Base-by-base conservation (phyloP, 2,113 vertebrate genomes). In the Alosa alosa region DNA sequence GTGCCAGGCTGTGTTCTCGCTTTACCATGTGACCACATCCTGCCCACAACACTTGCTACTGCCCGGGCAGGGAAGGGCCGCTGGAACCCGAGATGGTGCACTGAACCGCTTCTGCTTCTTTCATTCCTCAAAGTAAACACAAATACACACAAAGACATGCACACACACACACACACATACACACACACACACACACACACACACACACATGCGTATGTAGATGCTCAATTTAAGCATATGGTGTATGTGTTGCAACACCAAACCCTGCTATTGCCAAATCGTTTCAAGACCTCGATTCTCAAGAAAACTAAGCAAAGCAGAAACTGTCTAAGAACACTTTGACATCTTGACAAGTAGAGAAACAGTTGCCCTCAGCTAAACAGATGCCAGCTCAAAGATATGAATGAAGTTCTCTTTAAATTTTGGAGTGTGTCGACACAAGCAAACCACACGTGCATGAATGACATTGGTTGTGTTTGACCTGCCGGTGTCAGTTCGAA, bases 1-100 rank as follows among this genome's bases (percentile, higher is more conserved):
- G 84, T 93, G 89, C 87, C 87, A 90, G 85, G 90, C 87, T 91
- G 85, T 88, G 88, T 85, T 88, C 46, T 83, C 8, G 39, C 57
- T 25, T 72, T 72, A 31, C 55, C 68, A 82, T n/a, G 39, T 90
- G 86, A 89, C 95, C 94, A 95, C 95, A 95, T 96, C 95, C 95
- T 94, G 93, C 89, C 89, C 88, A 86, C 87, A 90, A 92, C 91
- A 90, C 88, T 87, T 84, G 88, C 88, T 90, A 88, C 92, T 94
- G 86, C 89, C 89, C 89, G 7, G 75, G 89, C 91, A 91, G 50
- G 47, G 82, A 81, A 72, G 84, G 87, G 88, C 84, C 49, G 64
- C 72, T 81, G 60, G 55, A 31, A 39, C 52, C 39, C 11, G 45
- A 75, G 75, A 86, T 75, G 82, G 82, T 68, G 46, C 87, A 86